A percentile compares a stretch with the other conserved stretches of the same genome.
Conservation (phyloP, 92 coral and sea anemone genomes). For the Paragorgia papillata region DNA sequence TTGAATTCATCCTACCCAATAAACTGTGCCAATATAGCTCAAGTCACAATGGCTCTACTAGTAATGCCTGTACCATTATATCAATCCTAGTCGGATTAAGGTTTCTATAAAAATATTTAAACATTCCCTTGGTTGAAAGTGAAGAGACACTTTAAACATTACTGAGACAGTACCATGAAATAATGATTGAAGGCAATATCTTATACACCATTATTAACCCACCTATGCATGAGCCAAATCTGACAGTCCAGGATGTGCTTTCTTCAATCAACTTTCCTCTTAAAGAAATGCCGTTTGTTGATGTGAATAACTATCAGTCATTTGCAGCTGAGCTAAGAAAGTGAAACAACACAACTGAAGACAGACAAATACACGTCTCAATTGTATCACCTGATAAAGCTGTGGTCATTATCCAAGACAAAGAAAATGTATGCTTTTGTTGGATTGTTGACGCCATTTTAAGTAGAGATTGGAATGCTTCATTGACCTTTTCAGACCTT, state of each 20-base stretch:
- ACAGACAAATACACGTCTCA: not conserved
- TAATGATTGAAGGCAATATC: conserved; percentile 12
- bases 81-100: not conserved
- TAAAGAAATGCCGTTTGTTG: conserved; percentile 7
- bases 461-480: no score
- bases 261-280: not conserved
- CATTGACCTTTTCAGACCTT: no score
- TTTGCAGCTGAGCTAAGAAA: not conserved
- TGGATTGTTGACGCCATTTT: no score
- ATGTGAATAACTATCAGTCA: not conserved
- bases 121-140: not conserved
- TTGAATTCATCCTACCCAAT: no score
- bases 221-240: not conserved
- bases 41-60: no score
- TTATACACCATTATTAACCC: conserved; percentile 16
- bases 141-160: not conserved
- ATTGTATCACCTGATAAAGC: conserved; percentile 7
- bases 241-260: conserved; percentile 3
- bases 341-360: not conserved
- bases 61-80: conserved; percentile 9
- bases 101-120: not conserved
- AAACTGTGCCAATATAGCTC: no score
- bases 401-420: no score
- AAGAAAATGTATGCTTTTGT: not conserved
- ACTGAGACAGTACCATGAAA: not conserved